phyloP scores from a whole-genome alignment of 2,888 invertebrate species.

The Sthenelais limicola region DNA sequence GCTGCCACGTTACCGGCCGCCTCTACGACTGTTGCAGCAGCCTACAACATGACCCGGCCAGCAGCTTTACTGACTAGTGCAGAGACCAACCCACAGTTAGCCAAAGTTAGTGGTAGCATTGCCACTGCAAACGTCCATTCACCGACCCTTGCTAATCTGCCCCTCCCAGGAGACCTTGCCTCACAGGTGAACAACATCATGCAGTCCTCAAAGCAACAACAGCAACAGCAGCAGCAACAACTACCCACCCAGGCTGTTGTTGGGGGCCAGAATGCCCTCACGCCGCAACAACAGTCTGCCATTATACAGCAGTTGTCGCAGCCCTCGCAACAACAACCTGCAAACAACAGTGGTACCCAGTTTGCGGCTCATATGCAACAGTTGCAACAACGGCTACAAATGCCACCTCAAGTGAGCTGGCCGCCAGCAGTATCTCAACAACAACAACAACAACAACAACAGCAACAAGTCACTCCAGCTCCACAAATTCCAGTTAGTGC shows the following conservation, averaged over 20 bases:
- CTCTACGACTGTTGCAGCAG: slow-evolving; percentile 26
- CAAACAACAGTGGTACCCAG: background rate
- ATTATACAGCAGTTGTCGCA: slow-evolving; percentile 32
- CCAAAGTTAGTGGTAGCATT: slow-evolving; percentile 21
- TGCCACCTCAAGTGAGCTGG: slow-evolving; percentile 27
- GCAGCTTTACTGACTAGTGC: slow-evolving; percentile 8
- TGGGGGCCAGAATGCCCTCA: slow-evolving; percentile 7
- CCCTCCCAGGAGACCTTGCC: slow-evolving; percentile 22
- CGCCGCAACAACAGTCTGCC: slow-evolving; percentile 31
- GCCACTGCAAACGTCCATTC: slow-evolving; percentile 10
- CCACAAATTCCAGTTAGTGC: too few relatives aligned
- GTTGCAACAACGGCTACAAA: slow-evolving; percentile 31
- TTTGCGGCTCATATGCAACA: slow-evolving; percentile 39
- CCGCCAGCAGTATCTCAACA: slow-evolving; percentile 25
- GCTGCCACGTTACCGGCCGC: too few relatives aligned
- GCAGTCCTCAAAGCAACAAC: slow-evolving; percentile 1
- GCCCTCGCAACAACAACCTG: slow-evolving; percentile 21
- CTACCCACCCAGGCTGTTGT: slow-evolving; percentile 12
- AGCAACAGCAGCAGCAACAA: too few relatives aligned
- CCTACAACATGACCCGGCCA: slow-evolving; percentile 14
- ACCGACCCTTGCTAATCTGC: slow-evolving; percentile 33
- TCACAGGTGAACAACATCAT: slow-evolving; percentile 16
- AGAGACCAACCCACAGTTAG: slow-evolving; percentile 8
- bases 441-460: slow-evolving; percentile 22
- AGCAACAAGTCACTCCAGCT: slow-evolving; percentile 15